Conservation (phyloP, 64 coral and sea anemone species). For the Hydrozoanthus tunicans region DNA sequence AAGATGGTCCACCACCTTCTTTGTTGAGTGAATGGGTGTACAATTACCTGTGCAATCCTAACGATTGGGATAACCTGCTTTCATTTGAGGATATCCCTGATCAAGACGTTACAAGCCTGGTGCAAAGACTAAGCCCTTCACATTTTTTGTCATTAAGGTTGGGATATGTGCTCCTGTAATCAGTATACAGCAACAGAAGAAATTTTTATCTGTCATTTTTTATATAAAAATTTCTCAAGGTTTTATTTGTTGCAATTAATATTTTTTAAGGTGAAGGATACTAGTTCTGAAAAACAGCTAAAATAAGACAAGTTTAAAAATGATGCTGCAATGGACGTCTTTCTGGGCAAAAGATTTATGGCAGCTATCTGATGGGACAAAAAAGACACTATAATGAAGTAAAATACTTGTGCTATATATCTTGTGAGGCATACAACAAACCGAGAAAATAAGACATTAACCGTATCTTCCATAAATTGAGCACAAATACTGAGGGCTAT, state of each 20-base stretch:
- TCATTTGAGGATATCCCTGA: slow-evolving; percentile 42
- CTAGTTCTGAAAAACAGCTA: slow-evolving; percentile 44
- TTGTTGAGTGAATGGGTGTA: slow-evolving; percentile 42
- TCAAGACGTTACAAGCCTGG: slow-evolving; percentile 41
- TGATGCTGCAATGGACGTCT: slow-evolving; percentile 59
- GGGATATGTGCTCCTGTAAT: slow-evolving; percentile 31
- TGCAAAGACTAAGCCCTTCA: slow-evolving; percentile 44
- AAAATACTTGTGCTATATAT: slow-evolving; percentile 48
- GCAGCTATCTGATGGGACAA: slow-evolving; percentile 39
- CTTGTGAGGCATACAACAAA: slow-evolving; percentile 41
- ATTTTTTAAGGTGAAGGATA: slow-evolving; percentile 43
- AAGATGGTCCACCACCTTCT: slow-evolving; percentile 38
- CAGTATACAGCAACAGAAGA: slow-evolving; percentile 29
- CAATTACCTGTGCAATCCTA: slow-evolving; percentile 47
- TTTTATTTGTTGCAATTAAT: slow-evolving; percentile 31
- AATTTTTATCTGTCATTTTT: slow-evolving; percentile 7
- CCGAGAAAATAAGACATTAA: slow-evolving; percentile 30
- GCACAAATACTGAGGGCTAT: slow-evolving; percentile 39
- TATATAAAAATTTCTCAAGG: neutral
- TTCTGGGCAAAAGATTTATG: slow-evolving; percentile 50
- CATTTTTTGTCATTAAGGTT: slow-evolving; percentile 43
- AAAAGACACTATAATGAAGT: slow-evolving; percentile 63
- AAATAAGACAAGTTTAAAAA: slow-evolving; percentile 40
- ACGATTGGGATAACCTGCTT: slow-evolving; percentile 43
- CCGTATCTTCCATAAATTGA: slow-evolving; percentile 24